phyloP scores from a whole-genome alignment of 2,797 vertebrate species.

The Margarornis squamiger region DNA sequence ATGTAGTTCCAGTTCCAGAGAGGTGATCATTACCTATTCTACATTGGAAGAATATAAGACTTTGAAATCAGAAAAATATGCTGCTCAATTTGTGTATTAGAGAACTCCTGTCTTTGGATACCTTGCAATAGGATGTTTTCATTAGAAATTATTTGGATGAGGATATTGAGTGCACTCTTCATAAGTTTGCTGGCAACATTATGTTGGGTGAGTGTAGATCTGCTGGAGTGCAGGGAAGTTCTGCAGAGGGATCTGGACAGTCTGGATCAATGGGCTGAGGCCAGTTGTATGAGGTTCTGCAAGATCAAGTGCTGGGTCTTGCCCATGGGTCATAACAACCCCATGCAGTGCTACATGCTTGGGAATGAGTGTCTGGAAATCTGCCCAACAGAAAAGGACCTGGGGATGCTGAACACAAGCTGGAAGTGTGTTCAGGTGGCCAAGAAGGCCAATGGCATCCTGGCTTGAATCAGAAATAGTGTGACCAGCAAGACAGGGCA shows the following conservation, averaged over 20 bases:
- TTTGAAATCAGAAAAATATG: not conserved
- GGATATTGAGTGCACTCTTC: no score
- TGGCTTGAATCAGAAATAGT: not conserved
- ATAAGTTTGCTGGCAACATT: not conserved
- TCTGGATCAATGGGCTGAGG: not conserved
- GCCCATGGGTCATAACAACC: not conserved
- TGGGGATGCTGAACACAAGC: not conserved
- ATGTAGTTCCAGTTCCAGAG: not conserved
- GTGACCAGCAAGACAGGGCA: not conserved
- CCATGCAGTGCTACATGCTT: not conserved
- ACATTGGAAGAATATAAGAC: not conserved
- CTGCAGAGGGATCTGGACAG: not conserved
- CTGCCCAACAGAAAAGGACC: not conserved
- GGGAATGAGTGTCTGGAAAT: not conserved
- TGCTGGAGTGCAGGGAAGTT: not conserved
- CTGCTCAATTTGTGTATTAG: not conserved
- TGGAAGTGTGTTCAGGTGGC: not conserved
- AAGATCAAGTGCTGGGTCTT: not conserved
- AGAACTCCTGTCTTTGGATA: not conserved
- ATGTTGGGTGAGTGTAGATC: not conserved
- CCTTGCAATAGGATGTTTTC: not conserved
- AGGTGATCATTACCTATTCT: not conserved
- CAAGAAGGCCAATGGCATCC: not conserved
- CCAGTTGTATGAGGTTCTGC: fast-evolving
- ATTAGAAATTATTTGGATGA: not conserved